Base-by-base conservation (phyloP, 2,797 vertebrate genomes). In the Periparus ater region DNA sequence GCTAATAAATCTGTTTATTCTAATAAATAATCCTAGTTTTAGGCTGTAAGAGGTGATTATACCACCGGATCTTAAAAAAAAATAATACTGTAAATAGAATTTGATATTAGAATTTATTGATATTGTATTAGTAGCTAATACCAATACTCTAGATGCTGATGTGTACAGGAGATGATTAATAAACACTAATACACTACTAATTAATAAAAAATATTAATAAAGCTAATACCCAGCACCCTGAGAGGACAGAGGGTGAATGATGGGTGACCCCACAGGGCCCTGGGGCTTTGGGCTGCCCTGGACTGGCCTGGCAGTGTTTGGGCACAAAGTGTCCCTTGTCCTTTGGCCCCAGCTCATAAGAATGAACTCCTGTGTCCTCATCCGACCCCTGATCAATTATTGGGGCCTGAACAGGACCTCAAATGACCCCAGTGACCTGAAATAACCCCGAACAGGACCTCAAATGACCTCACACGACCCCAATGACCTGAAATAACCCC, bases 361-460 rank as follows among this genome's bases (percentile, higher is more conserved):
- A n/a, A 48, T 40, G 18, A 30, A 47, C 5, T 36, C 20, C 16
- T 6, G 22, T 7, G 22, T 13, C 27, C 51, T n/a, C 22, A 11
- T 32, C 11, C 23, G 23, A 17, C 34, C 34, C 36, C 11, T 3
- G 14, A 42, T 13, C 25, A 29, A 42, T 27, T 29, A 42, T 17
- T 42, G 42, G 42, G 42, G 42, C 38, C 38, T 40, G 38, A 40
- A 40, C 38, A 40, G 38, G 38, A 38, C 38, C 53, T 54, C 7
- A 16, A 13, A 7, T 32, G 18, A 54, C 53, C 50, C 50, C 67
- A 2, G 3, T 13, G 75, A 65, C 75, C 61, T 30, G 4, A 32
- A 30, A 3, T 60, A 45, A 72, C 58, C 34, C 34, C 4, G 0
- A 40, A 3, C 6, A 18, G 16, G 21, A 1, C 11, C 42, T 44